A percentile compares a stretch with the other conserved stretches of the same genome.
Conservation (phyloP, 2,797 vertebrate genomes). For the Xyrichtys novacula region DNA sequence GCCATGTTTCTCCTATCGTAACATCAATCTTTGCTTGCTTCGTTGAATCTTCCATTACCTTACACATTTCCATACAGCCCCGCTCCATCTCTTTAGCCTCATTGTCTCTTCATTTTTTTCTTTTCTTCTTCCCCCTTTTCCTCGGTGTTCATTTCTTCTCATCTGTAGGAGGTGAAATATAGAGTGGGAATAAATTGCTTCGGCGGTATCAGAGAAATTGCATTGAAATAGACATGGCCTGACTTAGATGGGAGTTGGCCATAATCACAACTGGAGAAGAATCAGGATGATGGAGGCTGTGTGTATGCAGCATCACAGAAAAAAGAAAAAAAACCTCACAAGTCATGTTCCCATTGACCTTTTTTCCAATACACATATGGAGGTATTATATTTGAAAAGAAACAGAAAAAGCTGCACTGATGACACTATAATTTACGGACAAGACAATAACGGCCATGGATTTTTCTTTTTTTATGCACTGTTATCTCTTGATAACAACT, state of each 20-base stretch:
- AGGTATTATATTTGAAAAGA: too few species aligned
- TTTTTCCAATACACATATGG: too few species aligned
- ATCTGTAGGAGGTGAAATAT: neutral
- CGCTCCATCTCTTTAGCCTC: neutral
- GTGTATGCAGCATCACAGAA: neutral
- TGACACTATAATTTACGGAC: too few species aligned
- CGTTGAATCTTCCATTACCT: neutral
- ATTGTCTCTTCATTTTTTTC: neutral
- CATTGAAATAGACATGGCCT: constrained; percentile 13
- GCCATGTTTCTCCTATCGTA: neutral
- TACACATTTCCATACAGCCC: neutral
- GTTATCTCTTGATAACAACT: too few species aligned
- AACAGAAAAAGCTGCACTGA: too few species aligned
- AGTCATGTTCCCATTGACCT: too few species aligned
- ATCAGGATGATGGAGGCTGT: neutral
- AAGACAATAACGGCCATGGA: too few species aligned
- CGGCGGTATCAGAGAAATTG: constrained; percentile 5
- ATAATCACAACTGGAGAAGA: neutral
- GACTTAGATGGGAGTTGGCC: neutral
- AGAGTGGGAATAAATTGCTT: neutral
- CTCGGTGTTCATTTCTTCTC: neutral
- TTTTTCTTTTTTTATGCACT: too few species aligned
- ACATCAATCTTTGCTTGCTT: neutral
- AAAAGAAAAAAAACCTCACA: neutral
- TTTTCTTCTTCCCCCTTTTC: constrained; percentile 1